A percentile compares a stretch with the other conserved stretches of the same genome.
phyloP scores from a whole-genome alignment of 2,797 vertebrate genomes.

The Alfaro cultratus region DNA sequence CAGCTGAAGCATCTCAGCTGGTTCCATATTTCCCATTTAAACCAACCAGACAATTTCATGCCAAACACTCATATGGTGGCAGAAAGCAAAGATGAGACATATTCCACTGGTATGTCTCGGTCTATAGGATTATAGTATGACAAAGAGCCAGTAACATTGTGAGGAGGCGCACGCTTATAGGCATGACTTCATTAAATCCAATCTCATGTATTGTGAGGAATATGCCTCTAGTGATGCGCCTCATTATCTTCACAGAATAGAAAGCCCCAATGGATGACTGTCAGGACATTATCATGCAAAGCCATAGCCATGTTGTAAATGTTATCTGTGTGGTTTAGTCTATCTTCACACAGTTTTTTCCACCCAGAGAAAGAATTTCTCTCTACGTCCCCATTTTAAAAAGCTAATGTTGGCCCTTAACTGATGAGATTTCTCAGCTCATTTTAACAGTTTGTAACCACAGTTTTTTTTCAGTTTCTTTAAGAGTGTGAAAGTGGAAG shows the following conservation, averaged over 20 bases:
- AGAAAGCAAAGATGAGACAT: slow-evolving; percentile 53
- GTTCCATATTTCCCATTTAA: slow-evolving; percentile 25
- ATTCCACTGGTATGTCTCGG: slow-evolving; percentile 38
- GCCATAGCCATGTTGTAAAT: slow-evolving; percentile 17
- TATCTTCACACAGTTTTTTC: slow-evolving; percentile 11
- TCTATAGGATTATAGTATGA: slow-evolving; percentile 71
- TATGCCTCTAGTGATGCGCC: slow-evolving; percentile 43
- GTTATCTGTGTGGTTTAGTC: not conserved
- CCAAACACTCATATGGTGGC: slow-evolving; percentile 45
- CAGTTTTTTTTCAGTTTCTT: not conserved
- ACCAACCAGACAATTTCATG: slow-evolving; percentile 35
- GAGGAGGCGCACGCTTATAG: slow-evolving; percentile 59
- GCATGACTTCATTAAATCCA: slow-evolving; percentile 76
- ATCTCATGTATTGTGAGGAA: slow-evolving; percentile 55
- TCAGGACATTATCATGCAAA: slow-evolving; percentile 37
- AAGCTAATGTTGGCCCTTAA: not conserved
- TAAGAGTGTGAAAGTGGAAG: not conserved
- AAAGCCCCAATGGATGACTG: slow-evolving; percentile 25
- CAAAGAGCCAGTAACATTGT: slow-evolving; percentile 58
- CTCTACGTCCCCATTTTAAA: slow-evolving; percentile 3
- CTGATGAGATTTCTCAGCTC: not conserved
- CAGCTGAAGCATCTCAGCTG: slow-evolving; percentile 23
- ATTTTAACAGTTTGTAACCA: not conserved
- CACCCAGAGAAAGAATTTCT: not conserved
- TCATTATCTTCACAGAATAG: slow-evolving; percentile 39